Evolutionary conservation across 2,888 invertebrate species (phyloP).

Genomic region (Rotaria sp.): DNA sequence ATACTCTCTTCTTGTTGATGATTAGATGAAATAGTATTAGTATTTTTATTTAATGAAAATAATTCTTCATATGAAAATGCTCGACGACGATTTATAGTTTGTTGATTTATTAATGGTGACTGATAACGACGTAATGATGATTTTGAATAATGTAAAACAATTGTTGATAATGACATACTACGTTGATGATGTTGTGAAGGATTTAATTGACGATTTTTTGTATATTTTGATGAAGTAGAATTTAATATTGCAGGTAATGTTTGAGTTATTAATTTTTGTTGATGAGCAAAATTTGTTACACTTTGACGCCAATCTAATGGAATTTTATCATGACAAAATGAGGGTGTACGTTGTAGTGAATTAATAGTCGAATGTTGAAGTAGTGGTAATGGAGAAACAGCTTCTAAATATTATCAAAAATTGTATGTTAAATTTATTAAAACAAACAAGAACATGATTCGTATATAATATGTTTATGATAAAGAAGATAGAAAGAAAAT

Average conservation of each 20-base stretch:
- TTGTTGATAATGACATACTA: not conserved
- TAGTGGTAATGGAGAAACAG: not conserved
- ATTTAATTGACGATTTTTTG: not conserved
- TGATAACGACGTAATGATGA: not conserved
- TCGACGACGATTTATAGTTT: not conserved
- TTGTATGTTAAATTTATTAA: not conserved
- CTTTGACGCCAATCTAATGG: slow-evolving; percentile 19
- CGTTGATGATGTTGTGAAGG: not conserved
- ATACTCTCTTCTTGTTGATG: not conserved
- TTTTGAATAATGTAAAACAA: slow-evolving; percentile 8
- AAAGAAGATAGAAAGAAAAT: too few relatives aligned
- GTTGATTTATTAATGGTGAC: not conserved
- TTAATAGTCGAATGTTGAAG: not conserved
- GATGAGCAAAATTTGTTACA: not conserved
- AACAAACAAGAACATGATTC: too few relatives aligned
- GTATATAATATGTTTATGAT: too few relatives aligned
- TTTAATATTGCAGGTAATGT: not conserved
- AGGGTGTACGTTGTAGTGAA: not conserved
- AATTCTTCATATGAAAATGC: not conserved
- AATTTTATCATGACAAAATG: slow-evolving; percentile 9
- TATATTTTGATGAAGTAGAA: not conserved
- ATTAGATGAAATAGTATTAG: not conserved
- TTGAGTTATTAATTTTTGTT: not conserved
- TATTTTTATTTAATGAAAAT: not conserved
- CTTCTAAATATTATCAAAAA: not conserved